Base-by-base conservation (phyloP, 2,797 vertebrate genomes). In the Danio kyathit region DNA sequence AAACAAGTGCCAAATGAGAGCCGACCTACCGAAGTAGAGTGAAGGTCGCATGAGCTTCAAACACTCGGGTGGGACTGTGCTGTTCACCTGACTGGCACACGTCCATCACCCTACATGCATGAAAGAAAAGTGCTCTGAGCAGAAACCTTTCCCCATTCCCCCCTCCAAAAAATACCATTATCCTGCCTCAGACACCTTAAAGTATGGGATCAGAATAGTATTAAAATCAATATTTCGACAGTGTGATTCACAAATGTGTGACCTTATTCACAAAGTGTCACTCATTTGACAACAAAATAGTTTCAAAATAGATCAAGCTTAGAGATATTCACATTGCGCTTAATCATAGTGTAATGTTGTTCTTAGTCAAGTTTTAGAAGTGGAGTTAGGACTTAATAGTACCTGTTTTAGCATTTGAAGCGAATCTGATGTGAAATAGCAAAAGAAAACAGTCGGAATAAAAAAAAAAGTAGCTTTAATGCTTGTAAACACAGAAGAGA, bases 61-160 rank as follows among this genome's bases (percentile, higher is more conserved):
- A 70, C 17, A 29, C 48, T 40, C 5, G 41, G 72, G 57, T 46
- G 56, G 52, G 73, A 77, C 60, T 5, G 40, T 59, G 73, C 57
- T 16, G 17, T 51, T 79, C 11, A n/a, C 13, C 44, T 43, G 29
- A 54, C 43, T 43, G 10, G 72, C 76, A 48, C 21, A n/a, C 9
- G 43, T 80, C 72, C 17, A 1, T 66, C 44, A 54, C 60, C 74
- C 43, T 77, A 59, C 63, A 73, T 63, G 66, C 60, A 46, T 56
- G 52, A 81, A 70, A 83, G 81, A 52, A 76, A 80, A 72, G 67
- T 67, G 61, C 61, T 60, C 64, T 52, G 44, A 64, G 63, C 21
- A 38, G 14, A 80, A 66, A 56, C 49, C 21, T 49, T 46, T 56
- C 3, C 0, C 29, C 29, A 29, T 29, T 29, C 29, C 11, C 11